Evolutionary conservation across 2,113 vertebrate species (phyloP).

Genomic region (Megalops atlanticus): DNA sequence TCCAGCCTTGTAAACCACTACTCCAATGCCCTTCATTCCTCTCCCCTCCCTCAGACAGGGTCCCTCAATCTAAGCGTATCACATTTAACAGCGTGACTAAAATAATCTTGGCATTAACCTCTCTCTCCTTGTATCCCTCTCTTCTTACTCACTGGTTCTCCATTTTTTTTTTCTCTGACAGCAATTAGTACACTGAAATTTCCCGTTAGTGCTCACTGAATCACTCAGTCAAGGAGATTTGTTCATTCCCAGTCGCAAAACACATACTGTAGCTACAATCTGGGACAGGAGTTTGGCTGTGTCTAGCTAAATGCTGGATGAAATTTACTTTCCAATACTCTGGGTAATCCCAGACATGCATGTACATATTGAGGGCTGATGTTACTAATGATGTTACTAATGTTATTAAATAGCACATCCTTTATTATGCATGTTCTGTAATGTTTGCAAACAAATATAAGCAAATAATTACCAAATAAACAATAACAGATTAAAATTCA

Average conservation of each 20-base stretch:
- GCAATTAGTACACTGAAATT: no score
- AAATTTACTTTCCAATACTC: neutral
- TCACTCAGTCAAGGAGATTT: neutral
- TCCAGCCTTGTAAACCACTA: neutral
- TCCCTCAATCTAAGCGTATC: constrained; percentile 43
- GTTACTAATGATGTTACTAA: no score
- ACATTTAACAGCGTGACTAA: constrained; percentile 54
- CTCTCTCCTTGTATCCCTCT: constrained; percentile 10
- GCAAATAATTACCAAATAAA: neutral
- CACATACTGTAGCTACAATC: neutral
- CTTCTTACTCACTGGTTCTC: neutral
- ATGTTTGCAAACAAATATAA: neutral
- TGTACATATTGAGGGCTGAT: no score
- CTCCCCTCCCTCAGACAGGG: constrained; percentile 32
- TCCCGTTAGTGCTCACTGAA: neutral
- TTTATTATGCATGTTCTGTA: no score
- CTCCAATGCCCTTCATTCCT: constrained; percentile 23
- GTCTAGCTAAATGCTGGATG: neutral
- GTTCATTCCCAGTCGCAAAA: neutral
- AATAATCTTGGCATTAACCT: constrained; percentile 46
- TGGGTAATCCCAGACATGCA: no score
- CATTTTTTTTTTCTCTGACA: neutral
- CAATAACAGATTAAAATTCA: no score
- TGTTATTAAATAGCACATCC: neutral
- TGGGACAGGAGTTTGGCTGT: neutral